Base-by-base conservation (phyloP, 2,113 vertebrate genomes). In the Noturus placidus region DNA sequence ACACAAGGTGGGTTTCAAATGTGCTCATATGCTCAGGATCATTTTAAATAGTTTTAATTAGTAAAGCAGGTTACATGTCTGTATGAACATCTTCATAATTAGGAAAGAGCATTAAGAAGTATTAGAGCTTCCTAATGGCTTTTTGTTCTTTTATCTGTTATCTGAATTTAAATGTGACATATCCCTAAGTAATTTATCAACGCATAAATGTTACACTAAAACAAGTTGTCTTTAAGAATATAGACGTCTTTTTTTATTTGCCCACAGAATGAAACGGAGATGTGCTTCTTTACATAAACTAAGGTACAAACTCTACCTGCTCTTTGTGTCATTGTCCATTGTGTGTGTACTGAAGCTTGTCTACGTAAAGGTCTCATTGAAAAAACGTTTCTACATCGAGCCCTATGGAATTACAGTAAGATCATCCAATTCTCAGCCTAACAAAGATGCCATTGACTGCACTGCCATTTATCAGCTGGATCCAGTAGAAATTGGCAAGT, bases 401-500 rank as follows among this genome's bases (percentile, higher is more conserved):
- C 95, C 94, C 27, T 92, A 95, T 88, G 92, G 96, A 56, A 92
- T 92, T 50, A 92, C 92, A 20, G 93, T 92, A 5, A 91, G 92
- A 76, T 94, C 93, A 3, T 93, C 94, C 72, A 94, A 89, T 74
- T 91, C 92, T 90, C 94, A 92, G 19, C 92, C 94, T 59, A 69
- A 89, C 54, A 93, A 86, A 19, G 92, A 95, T 88, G 91, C 93
- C 25, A 93, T 99, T 81, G 95, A 96, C 92, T 99, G 98, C 90
- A 93, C 93, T 0, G 95, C 91, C 25, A 90, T 99, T 90, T 98
- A 97, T 33, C 91, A 98, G 33, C 94, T 96, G 90, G 97, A 98
- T 87, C 97, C 98, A 2, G 86, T 82, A 89, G 98, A 99, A 92
- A 95, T 98, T 88, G 97, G 97, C 22, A 98, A 96, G 91, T 95